Evolutionary conservation across 2,113 vertebrate genomes (phyloP).

Genomic region (Neodontobutis hainanensis): DNA sequence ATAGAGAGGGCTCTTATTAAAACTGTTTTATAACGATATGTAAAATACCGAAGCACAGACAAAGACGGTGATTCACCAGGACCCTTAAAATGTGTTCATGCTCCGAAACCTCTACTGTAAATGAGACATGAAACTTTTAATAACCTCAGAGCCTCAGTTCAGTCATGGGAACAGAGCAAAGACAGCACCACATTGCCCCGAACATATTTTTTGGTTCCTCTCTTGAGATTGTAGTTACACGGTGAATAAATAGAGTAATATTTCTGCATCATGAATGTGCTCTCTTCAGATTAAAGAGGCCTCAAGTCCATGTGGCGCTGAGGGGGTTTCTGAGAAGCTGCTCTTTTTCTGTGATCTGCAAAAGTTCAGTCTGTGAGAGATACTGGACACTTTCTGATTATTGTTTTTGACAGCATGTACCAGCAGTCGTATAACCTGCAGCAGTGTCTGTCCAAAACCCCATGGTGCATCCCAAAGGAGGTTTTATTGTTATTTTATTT

Average conservation of each 20-base stretch:
- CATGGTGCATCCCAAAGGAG: too few species aligned
- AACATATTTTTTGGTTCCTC: slow-evolving; percentile 1
- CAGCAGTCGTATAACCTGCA: too few species aligned
- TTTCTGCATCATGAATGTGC: background rate
- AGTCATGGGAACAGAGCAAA: slow-evolving; percentile 6
- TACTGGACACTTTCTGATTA: too few species aligned
- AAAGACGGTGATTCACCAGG: background rate
- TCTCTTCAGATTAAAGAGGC: background rate
- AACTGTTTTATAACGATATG: slow-evolving; percentile 8
- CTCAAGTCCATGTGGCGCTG: background rate
- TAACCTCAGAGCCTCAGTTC: slow-evolving; percentile 25
- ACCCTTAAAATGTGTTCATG: slow-evolving; percentile 13
- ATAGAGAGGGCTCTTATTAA: slow-evolving; percentile 9
- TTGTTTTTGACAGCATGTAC: too few species aligned
- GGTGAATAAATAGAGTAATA: background rate
- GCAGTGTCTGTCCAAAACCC: too few species aligned
- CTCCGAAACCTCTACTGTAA: slow-evolving; percentile 4
- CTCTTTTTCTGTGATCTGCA: too few species aligned
- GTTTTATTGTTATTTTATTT: too few species aligned
- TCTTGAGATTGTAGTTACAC: slow-evolving; percentile 13
- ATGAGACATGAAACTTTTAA: slow-evolving; percentile 43
- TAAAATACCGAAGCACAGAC: background rate
- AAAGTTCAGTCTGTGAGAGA: too few species aligned
- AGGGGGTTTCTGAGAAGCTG: too few species aligned
- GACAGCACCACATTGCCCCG: slow-evolving; percentile 1